Evolutionary conservation across 2,888 invertebrate genomes (phyloP).

Genomic region (Agrochola litura): DNA sequence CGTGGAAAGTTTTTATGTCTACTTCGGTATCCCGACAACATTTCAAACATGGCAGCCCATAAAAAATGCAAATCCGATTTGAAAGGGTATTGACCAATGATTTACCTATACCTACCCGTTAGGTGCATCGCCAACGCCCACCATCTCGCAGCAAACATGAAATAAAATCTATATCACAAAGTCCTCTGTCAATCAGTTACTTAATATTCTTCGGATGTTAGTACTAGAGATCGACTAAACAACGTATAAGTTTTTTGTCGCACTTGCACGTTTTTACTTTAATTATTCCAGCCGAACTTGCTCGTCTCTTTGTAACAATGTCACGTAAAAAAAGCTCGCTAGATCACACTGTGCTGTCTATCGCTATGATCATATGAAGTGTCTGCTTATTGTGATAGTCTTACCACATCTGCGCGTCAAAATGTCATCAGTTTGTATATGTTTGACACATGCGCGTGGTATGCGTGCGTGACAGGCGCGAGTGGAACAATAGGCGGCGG

Average conservation of each 20-base stretch:
- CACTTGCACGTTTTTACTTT: slow-evolving; percentile 36
- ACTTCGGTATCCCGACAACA: slow-evolving; percentile 50
- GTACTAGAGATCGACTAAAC: slow-evolving; percentile 24
- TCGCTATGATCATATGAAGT: slow-evolving; percentile 20
- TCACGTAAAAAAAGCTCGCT: slow-evolving; percentile 36
- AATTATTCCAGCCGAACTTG: slow-evolving; percentile 42
- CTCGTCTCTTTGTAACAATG: slow-evolving; percentile 44
- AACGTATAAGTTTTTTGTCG: slow-evolving; percentile 2
- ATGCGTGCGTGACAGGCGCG: slow-evolving; percentile 66
- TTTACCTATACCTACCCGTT: slow-evolving; percentile 61
- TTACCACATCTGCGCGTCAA: slow-evolving; percentile 57
- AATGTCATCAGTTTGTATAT: slow-evolving; percentile 58
- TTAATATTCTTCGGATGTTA: slow-evolving; percentile 42
- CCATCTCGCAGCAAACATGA: neutral
- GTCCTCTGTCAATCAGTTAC: slow-evolving; percentile 23
- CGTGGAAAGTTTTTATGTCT: slow-evolving; percentile 67
- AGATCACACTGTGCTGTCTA: slow-evolving; percentile 6
- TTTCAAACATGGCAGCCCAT: slow-evolving; percentile 53
- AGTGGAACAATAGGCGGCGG: slow-evolving; percentile 76
- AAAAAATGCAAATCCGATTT: slow-evolving; percentile 57
- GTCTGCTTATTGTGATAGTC: slow-evolving; percentile 28
- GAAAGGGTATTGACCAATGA: slow-evolving; percentile 70
- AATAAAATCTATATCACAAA: slow-evolving; percentile 21
- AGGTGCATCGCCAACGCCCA: slow-evolving; percentile 42
- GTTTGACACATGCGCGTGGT: slow-evolving; percentile 70